Evolutionary conservation across 2,888 invertebrate species (phyloP).

Genomic region (Drosophila picticornis): DNA sequence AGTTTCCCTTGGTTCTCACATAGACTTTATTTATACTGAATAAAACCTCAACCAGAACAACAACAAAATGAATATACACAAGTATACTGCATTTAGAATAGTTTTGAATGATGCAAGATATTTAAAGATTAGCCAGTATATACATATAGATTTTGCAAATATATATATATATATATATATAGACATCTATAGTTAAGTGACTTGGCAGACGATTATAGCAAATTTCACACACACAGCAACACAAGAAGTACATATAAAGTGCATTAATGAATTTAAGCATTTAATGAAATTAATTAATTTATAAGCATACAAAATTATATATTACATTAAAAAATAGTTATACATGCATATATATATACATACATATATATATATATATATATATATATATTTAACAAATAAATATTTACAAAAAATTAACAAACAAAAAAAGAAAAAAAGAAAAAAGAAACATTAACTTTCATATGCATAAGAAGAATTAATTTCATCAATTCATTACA

Average conservation of each 20-base stretch:
- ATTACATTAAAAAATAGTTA: constrained; percentile 41
- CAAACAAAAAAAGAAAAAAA: constrained; percentile 16
- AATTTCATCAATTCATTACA: constrained; percentile 41
- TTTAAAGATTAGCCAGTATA: constrained; percentile 37
- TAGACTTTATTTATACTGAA: constrained; percentile 52
- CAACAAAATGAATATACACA: constrained; percentile 60
- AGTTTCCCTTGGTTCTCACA: constrained; percentile 11
- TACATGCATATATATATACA: constrained; percentile 45
- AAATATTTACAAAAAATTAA: constrained; percentile 55
- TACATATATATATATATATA: constrained; percentile 39
- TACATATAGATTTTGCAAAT: constrained; percentile 40
- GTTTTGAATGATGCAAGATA: constrained; percentile 33
- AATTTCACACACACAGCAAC: constrained; percentile 77
- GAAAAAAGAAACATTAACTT: constrained; percentile 21
- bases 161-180: constrained; percentile 45
- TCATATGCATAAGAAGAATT: constrained; percentile 41
- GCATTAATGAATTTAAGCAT: constrained; percentile 84
- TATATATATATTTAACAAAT: constrained; percentile 40
- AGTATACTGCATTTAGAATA: constrained; percentile 77
- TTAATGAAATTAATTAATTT: constrained; percentile 79
- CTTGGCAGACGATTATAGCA: constrained; percentile 57
- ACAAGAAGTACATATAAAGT: constrained; percentile 84
- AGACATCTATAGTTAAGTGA: constrained; percentile 61
- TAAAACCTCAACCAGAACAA: constrained; percentile 60
- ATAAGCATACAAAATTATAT: constrained; percentile 67